These are phyloP conservation scores for Proctacanthus coquilletti DNA, from an alignment of 1,140 invertebrate genomes.

Conservation along the genomic window DNA sequence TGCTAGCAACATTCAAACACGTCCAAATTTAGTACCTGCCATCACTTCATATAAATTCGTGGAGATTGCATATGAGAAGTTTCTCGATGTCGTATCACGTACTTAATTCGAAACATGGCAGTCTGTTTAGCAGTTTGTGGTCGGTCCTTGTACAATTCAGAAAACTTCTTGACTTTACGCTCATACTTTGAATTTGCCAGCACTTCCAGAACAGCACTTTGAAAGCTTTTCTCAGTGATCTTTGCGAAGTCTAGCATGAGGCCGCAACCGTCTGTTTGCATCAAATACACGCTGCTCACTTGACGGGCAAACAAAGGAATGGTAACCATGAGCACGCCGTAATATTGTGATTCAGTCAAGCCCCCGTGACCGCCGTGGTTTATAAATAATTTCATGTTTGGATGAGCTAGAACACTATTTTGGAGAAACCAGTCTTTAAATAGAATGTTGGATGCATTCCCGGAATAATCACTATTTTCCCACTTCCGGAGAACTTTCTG, in stretches of 20 bases:
- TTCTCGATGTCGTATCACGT: slow-evolving; percentile 20
- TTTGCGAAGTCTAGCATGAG: background rate
- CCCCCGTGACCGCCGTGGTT: slow-evolving; percentile 35
- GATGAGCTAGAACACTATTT: slow-evolving; percentile 32
- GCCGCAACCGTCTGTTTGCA: too few species aligned
- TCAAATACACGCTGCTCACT: slow-evolving; percentile 9
- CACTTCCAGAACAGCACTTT: slow-evolving; percentile 1
- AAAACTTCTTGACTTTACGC: slow-evolving; percentile 10
- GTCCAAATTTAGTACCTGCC: too few species aligned
- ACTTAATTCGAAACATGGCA: slow-evolving; percentile 26
- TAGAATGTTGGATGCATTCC: slow-evolving; percentile 31
- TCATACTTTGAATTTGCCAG: slow-evolving; percentile 5
- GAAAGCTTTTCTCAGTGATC: slow-evolving; percentile 3
- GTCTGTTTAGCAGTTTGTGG: slow-evolving; percentile 13
- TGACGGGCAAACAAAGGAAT: slow-evolving; percentile 28
- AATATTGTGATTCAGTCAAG: slow-evolving; percentile 30
- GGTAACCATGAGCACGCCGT: slow-evolving; percentile 32
- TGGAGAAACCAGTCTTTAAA: slow-evolving; percentile 39
- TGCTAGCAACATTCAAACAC: too few species aligned
- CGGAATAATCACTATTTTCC: slow-evolving; percentile 13
- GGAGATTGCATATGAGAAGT: slow-evolving; percentile 16
- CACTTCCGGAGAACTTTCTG: slow-evolving; percentile 35
- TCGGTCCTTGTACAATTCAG: slow-evolving; percentile 15
- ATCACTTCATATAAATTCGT: slow-evolving; percentile 31
- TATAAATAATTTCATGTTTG: slow-evolving; percentile 31